Evolutionary conservation across 1,140 invertebrate genomes (phyloP), one percentile per base, ranked within the genome.

Genomic region (Ceratosolen solmsi): DNA sequence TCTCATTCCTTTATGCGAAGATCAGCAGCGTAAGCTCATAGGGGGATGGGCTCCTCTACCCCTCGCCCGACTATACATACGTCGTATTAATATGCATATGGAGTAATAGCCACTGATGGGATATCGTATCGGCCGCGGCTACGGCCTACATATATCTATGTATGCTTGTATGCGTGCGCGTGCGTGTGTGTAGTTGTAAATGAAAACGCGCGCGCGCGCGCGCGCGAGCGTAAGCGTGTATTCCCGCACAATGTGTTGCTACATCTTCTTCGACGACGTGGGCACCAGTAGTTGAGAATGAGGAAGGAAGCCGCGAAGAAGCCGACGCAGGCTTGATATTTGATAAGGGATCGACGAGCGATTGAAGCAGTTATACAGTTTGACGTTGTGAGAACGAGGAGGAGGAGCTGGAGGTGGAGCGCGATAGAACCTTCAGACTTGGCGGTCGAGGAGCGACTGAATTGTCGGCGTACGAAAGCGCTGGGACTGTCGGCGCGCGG

Each of bases 361-460:
- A 46, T 46, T 46, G 13, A 46, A 13, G 41, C 41, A 38, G 36
- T 33, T 22, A 8, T 17, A 60, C 15, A 5, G 30, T 7, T 11
- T 9, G 30, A n/a, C 1, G n/a, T n/a, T n/a, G n/a, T n/a, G 22
- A 76, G 17, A 68, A 38, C 22, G 25, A 65, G 41, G 41, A 65
- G 38, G 17, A 63, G 0, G 65, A 71, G 65, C 30, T 11, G 30
- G 49, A 17, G 63, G 5, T 15, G 20, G 60, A 33, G 72, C n/a
- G 51, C 41, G 38, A 38, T 41, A 58, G 60, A 60, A 80, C 74
- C 77, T 51, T 46, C 20, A 22, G 65, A 79, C 56, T 79, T 75
- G 84, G 54, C 74, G 78, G 78, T 70, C 81, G 74, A 81, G 41
- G 74, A 81, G 74, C 78, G 84, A 83, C 84, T 83, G 81, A 68